Evolutionary conservation across 2,888 invertebrate genomes (phyloP), one percentile per base, ranked within the genome.

Genomic region (Rhamphomyia laevipes): DNA sequence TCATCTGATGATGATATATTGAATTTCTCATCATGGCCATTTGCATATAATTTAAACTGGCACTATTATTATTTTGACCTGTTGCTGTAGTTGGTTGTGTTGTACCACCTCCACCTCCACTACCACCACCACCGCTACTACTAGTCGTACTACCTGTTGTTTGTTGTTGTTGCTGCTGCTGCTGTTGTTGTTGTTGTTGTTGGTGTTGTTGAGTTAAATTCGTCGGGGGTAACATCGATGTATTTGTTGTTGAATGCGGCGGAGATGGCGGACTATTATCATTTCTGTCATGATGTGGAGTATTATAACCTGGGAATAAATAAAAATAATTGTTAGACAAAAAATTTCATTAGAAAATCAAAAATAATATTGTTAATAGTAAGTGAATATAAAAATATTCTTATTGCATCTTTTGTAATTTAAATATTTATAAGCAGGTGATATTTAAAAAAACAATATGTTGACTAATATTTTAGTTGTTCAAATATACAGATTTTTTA

Each of bases 111-210:
- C 51, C 55, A 31, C 65, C 64, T 48, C 72, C 55, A 44, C 60
- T 60, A 23, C 54, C 57, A n/a, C 61, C 59, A 15, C 57, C 63
- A 16, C 12, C 56, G n/a, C 55, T 55, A 27, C 54, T 65, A 64
- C 73, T 72, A 13, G 52, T 53, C 30, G 63, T 21, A 42, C 21
- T 65, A 72, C 73, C 16, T 18, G 46, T 40, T 40, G 49, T 31
- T 45, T 51, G 42, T 74, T 74, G 18, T 72, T 75, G 57, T 70
- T 74, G 55, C 46, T 71, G 50, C 72, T 75, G 57, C 70, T 74
- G 55, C 72, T 75, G 57, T 27, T 35, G 35, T 15, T 53, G 45
- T 53, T 48, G 50, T 18, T 55, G 43, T 73, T 75, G 49, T 71
- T 58, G 51, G 47, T 71, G 50, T 72, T 75, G 57, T 70, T 74